phyloP scores from a whole-genome alignment of 2,888 invertebrate species.

The Lithophane semibrunnea region DNA sequence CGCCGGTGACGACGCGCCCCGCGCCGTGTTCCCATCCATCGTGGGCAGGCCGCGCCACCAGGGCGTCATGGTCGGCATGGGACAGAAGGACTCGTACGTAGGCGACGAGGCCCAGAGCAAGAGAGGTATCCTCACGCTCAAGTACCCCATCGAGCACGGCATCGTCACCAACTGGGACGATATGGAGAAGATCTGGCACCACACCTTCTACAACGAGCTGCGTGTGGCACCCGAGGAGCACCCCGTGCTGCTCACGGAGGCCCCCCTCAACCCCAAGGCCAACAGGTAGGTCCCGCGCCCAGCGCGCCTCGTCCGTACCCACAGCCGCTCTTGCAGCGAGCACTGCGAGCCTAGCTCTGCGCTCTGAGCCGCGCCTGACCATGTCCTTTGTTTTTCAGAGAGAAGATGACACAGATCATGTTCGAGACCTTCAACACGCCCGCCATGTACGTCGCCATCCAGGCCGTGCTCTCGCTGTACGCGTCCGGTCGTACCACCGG shows the following conservation, averaged over 20 bases:
- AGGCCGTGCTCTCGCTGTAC: constrained; percentile 97
- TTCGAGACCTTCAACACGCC: constrained; percentile 98
- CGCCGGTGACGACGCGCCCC: constrained; percentile 98
- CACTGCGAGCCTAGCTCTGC: constrained; percentile 1
- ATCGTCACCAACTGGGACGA: constrained; percentile 99
- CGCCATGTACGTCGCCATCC: constrained; percentile 98
- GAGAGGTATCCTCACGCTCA: constrained; percentile 98
- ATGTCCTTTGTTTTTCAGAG: constrained; percentile 85
- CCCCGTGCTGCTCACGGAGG: constrained; percentile 96
- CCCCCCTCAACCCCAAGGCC: constrained; percentile 96
- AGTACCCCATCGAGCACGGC: constrained; percentile 99
- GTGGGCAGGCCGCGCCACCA: constrained; percentile 98
- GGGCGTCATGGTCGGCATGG: constrained; percentile 99
- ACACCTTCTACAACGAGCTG: constrained; percentile 99
- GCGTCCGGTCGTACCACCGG: constrained; percentile 99
- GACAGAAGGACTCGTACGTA: constrained; percentile 98
- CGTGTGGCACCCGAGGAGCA: constrained; percentile 98
- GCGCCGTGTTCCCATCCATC: constrained; percentile 98
- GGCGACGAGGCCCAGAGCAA: constrained; percentile 99
- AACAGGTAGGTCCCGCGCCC: constrained; percentile 89
- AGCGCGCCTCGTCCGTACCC: constrained; percentile 11
- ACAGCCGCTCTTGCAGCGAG: neutral
- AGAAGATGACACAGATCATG: constrained; percentile 98
- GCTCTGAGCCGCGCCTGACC: constrained; percentile 39
- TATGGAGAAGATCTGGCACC: constrained; percentile 99